A percentile compares a stretch with the other conserved stretches of the same genome.
Conservation (phyloP, 2,113 vertebrate species). For the Crotalus horridus region DNA sequence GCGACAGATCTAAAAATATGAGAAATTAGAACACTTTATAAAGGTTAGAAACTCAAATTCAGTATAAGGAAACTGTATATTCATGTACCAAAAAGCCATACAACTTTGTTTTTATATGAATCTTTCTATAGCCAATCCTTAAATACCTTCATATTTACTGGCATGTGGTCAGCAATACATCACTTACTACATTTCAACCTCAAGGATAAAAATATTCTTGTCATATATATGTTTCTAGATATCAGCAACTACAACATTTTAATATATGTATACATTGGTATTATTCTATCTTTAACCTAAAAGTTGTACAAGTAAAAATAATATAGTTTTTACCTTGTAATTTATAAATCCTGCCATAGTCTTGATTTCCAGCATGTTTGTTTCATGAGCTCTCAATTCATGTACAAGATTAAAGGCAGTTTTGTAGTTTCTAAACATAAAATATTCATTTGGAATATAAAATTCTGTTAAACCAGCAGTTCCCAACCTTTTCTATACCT, state of each 20-base stretch:
- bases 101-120: neutral
- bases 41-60: neutral
- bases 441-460: slow-evolving; percentile 14
- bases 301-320: neutral
- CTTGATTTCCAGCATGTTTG: slow-evolving; percentile 98
- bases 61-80: neutral
- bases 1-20: slow-evolving; percentile 84
- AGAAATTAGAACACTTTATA: slow-evolving; percentile 9
- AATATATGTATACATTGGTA: slow-evolving; percentile 15
- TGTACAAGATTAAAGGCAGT: slow-evolving; percentile 93
- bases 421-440: slow-evolving; percentile 84
- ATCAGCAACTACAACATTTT: neutral
- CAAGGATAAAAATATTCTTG: neutral
- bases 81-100: neutral
- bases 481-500: neutral
- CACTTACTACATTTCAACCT: neutral
- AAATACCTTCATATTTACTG: neutral
- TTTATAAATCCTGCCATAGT: slow-evolving; percentile 98
- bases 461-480: neutral
- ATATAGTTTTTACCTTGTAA: slow-evolving; percentile 84
- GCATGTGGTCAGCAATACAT: neutral
- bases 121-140: neutral
- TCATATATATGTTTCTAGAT: neutral
- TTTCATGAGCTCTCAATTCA: slow-evolving; percentile 93
- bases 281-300: slow-evolving; percentile 1